Evolutionary conservation across 1,140 invertebrate species (phyloP).

Genomic region (Pseudachorutes palmiensis): DNA sequence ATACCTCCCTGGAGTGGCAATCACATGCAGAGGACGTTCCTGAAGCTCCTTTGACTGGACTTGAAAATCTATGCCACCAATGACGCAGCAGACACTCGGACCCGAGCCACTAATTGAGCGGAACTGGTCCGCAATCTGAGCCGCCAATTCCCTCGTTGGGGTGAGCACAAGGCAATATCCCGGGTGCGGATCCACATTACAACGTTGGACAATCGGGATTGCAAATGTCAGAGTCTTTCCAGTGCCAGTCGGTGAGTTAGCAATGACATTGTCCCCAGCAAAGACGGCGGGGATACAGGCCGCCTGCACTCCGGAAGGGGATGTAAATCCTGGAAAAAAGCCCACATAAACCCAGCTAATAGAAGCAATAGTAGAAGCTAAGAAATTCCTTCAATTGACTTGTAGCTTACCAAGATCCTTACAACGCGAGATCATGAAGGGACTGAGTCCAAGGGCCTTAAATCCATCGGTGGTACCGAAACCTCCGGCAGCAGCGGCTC

Average conservation of each 20-base stretch:
- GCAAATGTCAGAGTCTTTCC: conserved; percentile 97
- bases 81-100: conserved; percentile 70
- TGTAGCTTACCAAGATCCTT: background rate
- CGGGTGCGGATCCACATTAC: conserved; percentile 85
- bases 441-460: background rate
- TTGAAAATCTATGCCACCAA: conserved; percentile 89
- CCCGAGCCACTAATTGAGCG: conserved; percentile 75
- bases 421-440: background rate
- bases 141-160: conserved; percentile 64
- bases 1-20: conserved; percentile 79
- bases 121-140: conserved; percentile 87
- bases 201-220: conserved; percentile 82
- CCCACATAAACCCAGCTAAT: no score
- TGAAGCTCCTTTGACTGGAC: conserved; percentile 76
- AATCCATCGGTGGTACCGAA: background rate
- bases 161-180: conserved; percentile 92
- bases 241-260: conserved; percentile 73
- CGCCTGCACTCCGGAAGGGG: conserved; percentile 45
- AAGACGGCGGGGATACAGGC: conserved; percentile 46
- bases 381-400: background rate
- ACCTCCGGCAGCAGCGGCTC: no score
- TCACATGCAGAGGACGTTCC: conserved; percentile 83
- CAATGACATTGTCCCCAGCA: conserved; percentile 50
- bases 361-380: no score
- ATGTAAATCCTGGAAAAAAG: conserved; percentile 43